Base-by-base conservation (phyloP, 1,140 invertebrate genomes). In the Aleiodes sp. region DNA sequence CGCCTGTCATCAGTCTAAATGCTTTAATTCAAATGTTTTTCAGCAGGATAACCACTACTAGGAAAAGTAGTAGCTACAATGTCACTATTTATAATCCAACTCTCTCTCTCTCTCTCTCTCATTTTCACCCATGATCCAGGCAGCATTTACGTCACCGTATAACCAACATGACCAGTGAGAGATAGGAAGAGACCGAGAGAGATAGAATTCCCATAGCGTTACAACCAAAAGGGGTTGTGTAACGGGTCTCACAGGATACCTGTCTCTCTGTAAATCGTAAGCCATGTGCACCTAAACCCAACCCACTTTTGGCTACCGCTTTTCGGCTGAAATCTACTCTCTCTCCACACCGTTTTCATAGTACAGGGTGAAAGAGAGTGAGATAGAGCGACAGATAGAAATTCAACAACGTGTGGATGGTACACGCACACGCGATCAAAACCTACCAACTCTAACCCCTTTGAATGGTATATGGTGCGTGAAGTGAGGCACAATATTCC, bases 201-300 rank as follows among this genome's bases (percentile, higher is more conserved):
- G 19, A 26, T 16, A 26, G 46, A 33, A 59, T 57, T 57, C 31
- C 46, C 33, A 62, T 16, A 31, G 29, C 33, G 60, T 19, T 26
- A 63, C 37, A 29, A 7, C 39, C 28, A 59, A 41, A 41, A n/a
- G 35, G 35, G 39, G 8, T 41, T 63, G n/a, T 21, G n/a, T 57
- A 33, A 39, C 21, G 59, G 33, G 39, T 64, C 59, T 63, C 71
- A 57, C 26, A 70, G 67, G 67, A 70, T 71, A 74, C 69, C 72
- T 71, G 72, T 74, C 72, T 69, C 69, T 71, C 66, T 70, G 68
- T 70, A 70, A 73, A 73, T 68, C 61, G 68, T 70, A 70, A 67
- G 72, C 68, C 68, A 68, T 70, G 72, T 73, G 72, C 68, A 60
- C 43, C n/a, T n/a, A n/a, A 29, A 56, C 46, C 60, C 59, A 64